Base-by-base conservation (phyloP, 2,888 invertebrate genomes). In the Leptopilina myrica region DNA sequence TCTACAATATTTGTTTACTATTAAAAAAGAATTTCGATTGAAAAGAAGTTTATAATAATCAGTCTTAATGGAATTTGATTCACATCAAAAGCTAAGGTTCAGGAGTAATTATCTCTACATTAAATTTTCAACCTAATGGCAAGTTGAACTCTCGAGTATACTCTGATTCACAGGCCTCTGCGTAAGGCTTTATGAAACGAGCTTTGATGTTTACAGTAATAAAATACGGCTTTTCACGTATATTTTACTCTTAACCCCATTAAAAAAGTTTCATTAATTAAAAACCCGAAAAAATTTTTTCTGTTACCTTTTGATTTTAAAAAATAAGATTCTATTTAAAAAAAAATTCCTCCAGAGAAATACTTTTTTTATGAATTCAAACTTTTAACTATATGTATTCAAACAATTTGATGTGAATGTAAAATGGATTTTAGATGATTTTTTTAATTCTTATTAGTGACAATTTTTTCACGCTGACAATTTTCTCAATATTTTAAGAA, bases 101-200 rank as follows among this genome's bases (percentile, higher is more conserved):
- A 15, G 8, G 26, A 69, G 53, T 69, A 46, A 20, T 69, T 69
- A 69, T 69, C 20, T 6, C 12, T 8, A 33, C 33, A 49, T 69
- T 69, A 69, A 69, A 20, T 69, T 69, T 20, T 26, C 49, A 20
- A 46, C 14, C 67, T 69, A n/a, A 9, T 46, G 49, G 15, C 20
- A 20, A 9, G 64, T 26, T 26, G 11, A 64, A 64, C 33, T 12
- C 33, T 64, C 53, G 53, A 49, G 8, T 26, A 33, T 33, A 46
- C 20, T 26, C 67, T 49, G 49, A n/a, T 53, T 53, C 11, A 7
- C 15, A 62, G 9, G 62, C 20, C 33, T 59, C n/a, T 49, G 9
- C 59, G 15, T 59, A 15, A 15, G 46, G 15, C 66, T 11, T 49
- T 20, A 12, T 12, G 9, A 67, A 67, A 20, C 67, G 49, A 20